Base-by-base conservation (phyloP, 2,888 invertebrate species). In the Andrena flavipes region DNA sequence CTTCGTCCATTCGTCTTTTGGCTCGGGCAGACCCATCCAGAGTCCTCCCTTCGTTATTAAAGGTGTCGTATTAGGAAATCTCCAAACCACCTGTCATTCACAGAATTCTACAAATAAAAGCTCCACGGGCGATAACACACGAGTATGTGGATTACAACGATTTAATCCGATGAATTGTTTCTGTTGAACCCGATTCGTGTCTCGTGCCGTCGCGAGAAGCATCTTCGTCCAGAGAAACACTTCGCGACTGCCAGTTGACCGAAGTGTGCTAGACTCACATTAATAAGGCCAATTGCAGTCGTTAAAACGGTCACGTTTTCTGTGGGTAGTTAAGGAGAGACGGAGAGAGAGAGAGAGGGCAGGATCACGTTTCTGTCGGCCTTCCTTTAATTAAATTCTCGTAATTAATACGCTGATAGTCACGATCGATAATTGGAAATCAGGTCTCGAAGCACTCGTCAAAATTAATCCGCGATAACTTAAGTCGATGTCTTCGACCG, bases 261-360 rank as follows among this genome's bases (percentile, higher is more conserved):
- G 56, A 63, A 49, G 48, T 62, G 65, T 76, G 75, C 59, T 59
- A n/a, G 70, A 42, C 82, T 76, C 82, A 63, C 16, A 68, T 76
- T 75, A 82, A 82, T 80, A 76, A 76, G 63, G 60, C 49, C 82
- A 82, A 80, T 82, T 82, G 68, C 48, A 42, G 48, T 80, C 65
- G 68, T 80, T 76, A 56, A 54, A 59, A 20, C 54, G 42, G 35
- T 56, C 48, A 20, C 33, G 80, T 75, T 64, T 82, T 60, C 42
- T 42, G 16, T 42, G 16, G 16, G 70, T 63, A 26, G 23, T 30
- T 20, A 64, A 33, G 30, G 42, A 42, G 42, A 16, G n/a, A 33
- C 48, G 16, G 68, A 54, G 30, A 56, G 42, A 64, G 4, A 51
- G 10, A 8, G 56, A 56, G 23, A 23, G 8, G 2, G 20, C 10